Conservation (phyloP, 2,113 vertebrate species). For the Corvus moneduloides region DNA sequence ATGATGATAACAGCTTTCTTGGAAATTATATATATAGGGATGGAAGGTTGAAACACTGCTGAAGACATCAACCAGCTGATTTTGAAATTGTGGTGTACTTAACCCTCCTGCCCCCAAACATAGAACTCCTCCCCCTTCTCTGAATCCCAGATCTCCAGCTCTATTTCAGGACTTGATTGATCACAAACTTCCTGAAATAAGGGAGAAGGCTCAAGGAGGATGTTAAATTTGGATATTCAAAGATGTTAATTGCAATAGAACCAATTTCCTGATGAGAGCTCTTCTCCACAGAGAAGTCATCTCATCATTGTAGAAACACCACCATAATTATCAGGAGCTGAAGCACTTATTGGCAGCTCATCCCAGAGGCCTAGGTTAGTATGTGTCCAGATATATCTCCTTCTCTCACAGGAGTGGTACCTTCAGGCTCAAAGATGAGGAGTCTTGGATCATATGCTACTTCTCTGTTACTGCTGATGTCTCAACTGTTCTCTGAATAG, state of each 20-base stretch:
- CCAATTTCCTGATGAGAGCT: slow-evolving; percentile 48
- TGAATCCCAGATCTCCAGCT: neutral
- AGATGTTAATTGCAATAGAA: slow-evolving; percentile 55
- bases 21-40: neutral
- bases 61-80: neutral
- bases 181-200: slow-evolving; percentile 54
- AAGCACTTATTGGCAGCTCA: slow-evolving; percentile 5
- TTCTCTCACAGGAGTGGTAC: neutral
- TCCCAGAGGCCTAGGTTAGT: neutral
- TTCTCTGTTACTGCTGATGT: neutral
- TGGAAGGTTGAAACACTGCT: neutral
- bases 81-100: neutral
- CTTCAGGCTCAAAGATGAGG: neutral
- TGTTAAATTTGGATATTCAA: slow-evolving; percentile 60
- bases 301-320: slow-evolving; percentile 37
- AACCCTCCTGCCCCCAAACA: neutral
- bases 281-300: slow-evolving; percentile 42
- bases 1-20: neutral
- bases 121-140: neutral
- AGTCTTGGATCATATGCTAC: neutral
- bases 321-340: slow-evolving; percentile 33
- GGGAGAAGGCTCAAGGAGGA: slow-evolving; percentile 39
- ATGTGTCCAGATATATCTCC: neutral
- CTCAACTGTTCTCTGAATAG: neutral
- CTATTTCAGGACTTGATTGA: slow-evolving; percentile 43